Percentiles rank a stretch among this genome's conserved stretches.
These are phyloP conservation scores for Drosophila bipectinata DNA, from an alignment of 1,140 invertebrate genomes.

Conservation along the genomic window DNA sequence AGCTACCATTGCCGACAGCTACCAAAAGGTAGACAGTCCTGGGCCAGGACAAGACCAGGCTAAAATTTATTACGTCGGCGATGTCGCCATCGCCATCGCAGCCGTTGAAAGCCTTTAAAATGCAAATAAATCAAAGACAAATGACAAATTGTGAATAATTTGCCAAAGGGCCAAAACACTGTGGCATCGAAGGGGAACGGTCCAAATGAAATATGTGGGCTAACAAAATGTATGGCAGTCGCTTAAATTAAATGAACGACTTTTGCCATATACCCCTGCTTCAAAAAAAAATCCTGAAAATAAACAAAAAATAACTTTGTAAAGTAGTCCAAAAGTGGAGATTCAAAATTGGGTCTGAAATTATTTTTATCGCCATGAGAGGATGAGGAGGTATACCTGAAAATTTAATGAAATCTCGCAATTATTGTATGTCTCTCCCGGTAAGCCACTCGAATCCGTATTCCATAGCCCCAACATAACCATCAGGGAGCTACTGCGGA, in stretches of 20 bases:
- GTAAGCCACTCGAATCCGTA: conserved; percentile 23
- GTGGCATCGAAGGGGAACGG: conserved; percentile 4
- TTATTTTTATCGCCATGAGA: conserved; percentile 33
- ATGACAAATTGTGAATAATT: conserved; percentile 83
- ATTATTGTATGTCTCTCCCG: conserved; percentile 36
- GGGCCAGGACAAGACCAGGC: conserved; percentile 46
- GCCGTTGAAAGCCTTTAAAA: conserved; percentile 81
- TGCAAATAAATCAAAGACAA: conserved; percentile 83
- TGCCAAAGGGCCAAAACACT: conserved; percentile 71
- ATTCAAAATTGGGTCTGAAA: conserved; percentile 19
- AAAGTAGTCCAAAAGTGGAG: conserved; percentile 20
- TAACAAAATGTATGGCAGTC: conserved; percentile 75
- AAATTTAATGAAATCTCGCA: conserved; percentile 36
- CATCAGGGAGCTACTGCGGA: conserved; percentile 57
- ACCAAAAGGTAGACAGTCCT: conserved; percentile 76
- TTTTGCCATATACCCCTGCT: conserved; percentile 27
- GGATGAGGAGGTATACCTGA: conserved; percentile 9
- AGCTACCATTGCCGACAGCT: conserved; percentile 62
- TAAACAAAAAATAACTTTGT: conserved; percentile 26
- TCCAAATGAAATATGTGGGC: conserved; percentile 72
- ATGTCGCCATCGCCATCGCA: conserved; percentile 61
- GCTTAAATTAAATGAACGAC: conserved; percentile 81
- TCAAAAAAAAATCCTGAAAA: conserved; percentile 17
- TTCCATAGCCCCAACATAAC: conserved; percentile 31
- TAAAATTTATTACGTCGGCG: conserved; percentile 77